Conservation (phyloP, 2,797 vertebrate species). For the Pitangus sulphuratus region DNA sequence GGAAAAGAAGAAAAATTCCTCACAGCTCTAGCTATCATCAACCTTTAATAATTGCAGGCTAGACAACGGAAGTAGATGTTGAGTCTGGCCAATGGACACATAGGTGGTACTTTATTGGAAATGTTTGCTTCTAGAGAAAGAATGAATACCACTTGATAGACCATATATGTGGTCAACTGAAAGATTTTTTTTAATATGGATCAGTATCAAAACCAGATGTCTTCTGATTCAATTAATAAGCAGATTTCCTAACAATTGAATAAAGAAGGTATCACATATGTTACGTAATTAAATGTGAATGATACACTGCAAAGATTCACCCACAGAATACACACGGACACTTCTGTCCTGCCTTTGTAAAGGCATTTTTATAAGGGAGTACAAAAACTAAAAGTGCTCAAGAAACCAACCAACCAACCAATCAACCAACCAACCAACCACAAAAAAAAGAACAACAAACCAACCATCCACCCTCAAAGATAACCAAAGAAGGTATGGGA, state of each 20-base stretch:
- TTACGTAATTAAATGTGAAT: neutral
- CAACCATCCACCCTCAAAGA: neutral
- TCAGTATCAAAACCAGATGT: neutral
- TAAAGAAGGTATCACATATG: neutral
- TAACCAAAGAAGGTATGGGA: neutral
- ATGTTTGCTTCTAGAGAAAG: neutral
- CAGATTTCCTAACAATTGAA: neutral
- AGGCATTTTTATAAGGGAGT: neutral
- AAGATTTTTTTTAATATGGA: neutral
- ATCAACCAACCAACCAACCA: neutral
- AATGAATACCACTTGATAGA: neutral
- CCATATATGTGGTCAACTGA: neutral
- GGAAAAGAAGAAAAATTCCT: neutral
- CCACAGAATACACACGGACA: neutral
- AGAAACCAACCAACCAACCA: neutral
- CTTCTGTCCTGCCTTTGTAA: neutral
- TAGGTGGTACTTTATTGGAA: neutral
- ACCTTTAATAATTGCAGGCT: neutral
- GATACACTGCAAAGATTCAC: accelerated
- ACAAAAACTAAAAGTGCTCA: neutral
- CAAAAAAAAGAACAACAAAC: neutral
- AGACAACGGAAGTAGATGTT: neutral
- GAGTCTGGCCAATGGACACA: neutral
- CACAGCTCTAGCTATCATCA: neutral
- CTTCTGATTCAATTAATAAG: neutral